Base-by-base conservation (phyloP, 1,140 invertebrate species). In the Medauroidea extradentata region DNA sequence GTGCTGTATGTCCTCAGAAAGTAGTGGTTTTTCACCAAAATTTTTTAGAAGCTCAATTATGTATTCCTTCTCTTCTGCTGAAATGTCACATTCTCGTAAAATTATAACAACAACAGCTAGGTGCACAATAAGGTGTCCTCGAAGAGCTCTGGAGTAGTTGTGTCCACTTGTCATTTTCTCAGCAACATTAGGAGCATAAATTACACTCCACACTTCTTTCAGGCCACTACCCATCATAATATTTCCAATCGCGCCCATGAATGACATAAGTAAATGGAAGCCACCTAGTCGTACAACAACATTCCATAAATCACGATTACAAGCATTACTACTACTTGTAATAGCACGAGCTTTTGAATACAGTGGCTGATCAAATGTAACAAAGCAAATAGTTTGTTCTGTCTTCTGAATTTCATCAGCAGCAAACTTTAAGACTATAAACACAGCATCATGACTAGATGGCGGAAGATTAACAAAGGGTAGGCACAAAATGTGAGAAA, bases 191-290 rank as follows among this genome's bases (percentile, higher is more conserved):
- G 59, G 23, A 7, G 67, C 69, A 66, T 67, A 72, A 54, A 74
- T 66, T 13, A 29, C 57, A 46, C 18, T 49, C 8, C 65, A 67
- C 9, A 68, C 39, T 59, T 75, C 71, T 53, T 71, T 68, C 8
- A 76, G 51, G 25, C 73, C 72, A 65, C 69, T 72, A 1, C 66
- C 71, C 72, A 75, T 75, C 23, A 75, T n/a, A n/a, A n/a, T 63
- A 44, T 64, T 52, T 60, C 52, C 13, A 54, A 75, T 69, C 38
- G 38, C 60, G 43, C 71, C 74, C 41, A 76, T 24, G 52, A 73
- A 77, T n/a, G 43, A 46, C 49, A 61, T 46, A 34, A 65, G 25
- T 3, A 63, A 27, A 21, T 65, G 61, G 51, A 65, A 65, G n/a
- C 61, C 57, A 13, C 57, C 59, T 7, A 70, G 54, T 57, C 54